Base-by-base conservation (phyloP, 2,888 invertebrate species). In the Harpalus rufipes region DNA sequence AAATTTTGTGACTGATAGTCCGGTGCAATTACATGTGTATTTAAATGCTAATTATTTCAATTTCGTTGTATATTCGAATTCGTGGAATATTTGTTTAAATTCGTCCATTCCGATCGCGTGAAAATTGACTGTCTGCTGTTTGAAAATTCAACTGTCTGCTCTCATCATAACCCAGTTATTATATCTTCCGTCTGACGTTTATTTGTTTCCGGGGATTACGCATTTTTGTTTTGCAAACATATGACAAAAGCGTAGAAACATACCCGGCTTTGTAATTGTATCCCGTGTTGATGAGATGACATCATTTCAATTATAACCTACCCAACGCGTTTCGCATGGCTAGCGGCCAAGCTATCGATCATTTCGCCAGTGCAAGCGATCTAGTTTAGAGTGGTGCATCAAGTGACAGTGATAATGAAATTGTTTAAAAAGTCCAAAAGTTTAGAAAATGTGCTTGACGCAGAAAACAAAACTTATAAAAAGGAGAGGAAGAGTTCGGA, bases 241-340 rank as follows among this genome's bases (percentile, higher is more conserved):
- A 74, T 74, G 72, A 74, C 72, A 58, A 59, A n/a, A 32, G 78
- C 63, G 59, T 59, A 72, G 58, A 56, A 81, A 83, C 74, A 83
- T 74, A 76, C 58, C 61, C 59, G 41, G 61, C 51, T 83, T 25
- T 68, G 41, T 83, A 74, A 76, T 82, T 59, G 74, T 74, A 74
- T 83, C 72, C 72, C 39, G 41, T 74, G 44, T 61, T 83, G 61
- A 83, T 61, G 74, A 39, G 59, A 83, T 83, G 83, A 83, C 83
- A 83, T 83, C 83, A 83, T 61, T 83, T 83, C 83, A 83, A 83
- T 83, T 83, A 83, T 58, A 82, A 82, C 82, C 72, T 72, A 74
- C 16, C 72, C 72, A 74, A 44, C 44, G 72, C 72, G 44, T 72
- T 80, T 58, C 65, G 41, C 56, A 25, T 82, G 82, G 82, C 25